phyloP scores from a whole-genome alignment of 2,797 vertebrate genomes.

The Pseudomugil tenellus region DNA sequence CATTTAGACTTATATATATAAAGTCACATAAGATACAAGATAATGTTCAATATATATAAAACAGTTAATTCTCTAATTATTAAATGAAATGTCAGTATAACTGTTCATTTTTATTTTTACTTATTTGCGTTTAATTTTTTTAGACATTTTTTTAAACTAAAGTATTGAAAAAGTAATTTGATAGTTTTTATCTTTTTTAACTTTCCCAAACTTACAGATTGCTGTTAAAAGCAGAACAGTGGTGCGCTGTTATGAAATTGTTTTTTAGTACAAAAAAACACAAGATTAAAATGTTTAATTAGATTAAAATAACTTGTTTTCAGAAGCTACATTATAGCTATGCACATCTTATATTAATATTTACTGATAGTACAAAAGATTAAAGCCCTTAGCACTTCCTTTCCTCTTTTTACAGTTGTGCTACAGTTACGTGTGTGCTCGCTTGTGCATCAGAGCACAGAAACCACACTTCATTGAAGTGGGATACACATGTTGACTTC shows the following conservation, averaged over 20 bases:
- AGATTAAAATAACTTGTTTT: too few relatives aligned
- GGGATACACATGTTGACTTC: slow-evolving; percentile 45
- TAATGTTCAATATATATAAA: not conserved
- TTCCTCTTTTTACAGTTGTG: not conserved
- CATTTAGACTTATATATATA: not conserved
- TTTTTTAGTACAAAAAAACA: too few relatives aligned
- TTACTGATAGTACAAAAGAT: not conserved
- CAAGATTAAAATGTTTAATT: too few relatives aligned
- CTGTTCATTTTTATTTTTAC: not conserved
- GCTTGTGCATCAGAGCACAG: slow-evolving; percentile 10
- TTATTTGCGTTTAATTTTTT: not conserved
- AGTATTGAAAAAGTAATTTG: not conserved
- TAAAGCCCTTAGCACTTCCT: not conserved
- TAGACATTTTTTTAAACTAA: not conserved
- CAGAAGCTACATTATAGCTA: too few relatives aligned
- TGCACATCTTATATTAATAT: too few relatives aligned
- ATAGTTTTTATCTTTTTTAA: not conserved
- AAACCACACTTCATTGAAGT: slow-evolving; percentile 32
- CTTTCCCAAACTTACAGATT: too few relatives aligned
- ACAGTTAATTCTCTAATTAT: not conserved
- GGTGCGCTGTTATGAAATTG: too few relatives aligned
- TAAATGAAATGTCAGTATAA: not conserved
- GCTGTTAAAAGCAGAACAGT: too few relatives aligned
- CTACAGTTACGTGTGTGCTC: not conserved
- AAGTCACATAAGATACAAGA: not conserved